Base-by-base conservation (phyloP, 2,113 vertebrate genomes). In the Sitta europaea region DNA sequence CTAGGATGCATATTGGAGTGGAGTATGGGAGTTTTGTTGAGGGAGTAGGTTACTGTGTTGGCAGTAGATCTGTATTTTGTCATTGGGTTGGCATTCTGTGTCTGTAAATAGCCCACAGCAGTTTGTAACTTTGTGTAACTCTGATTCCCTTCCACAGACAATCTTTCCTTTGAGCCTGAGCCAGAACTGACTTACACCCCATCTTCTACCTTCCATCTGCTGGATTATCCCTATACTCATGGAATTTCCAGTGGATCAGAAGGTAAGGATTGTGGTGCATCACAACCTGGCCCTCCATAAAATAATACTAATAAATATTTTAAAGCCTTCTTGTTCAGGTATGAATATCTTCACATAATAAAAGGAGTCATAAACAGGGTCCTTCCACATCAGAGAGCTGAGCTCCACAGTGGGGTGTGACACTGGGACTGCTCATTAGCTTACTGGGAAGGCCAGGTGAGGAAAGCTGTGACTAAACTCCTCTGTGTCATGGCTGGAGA, bases 131-230 rank as follows among this genome's bases (percentile, higher is more conserved):
- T 67, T n/a, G 24, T 82, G 9, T 94, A 54, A 82, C 66, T 94
- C 80, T 88, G 40, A 33, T 94, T 81, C 15, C 21, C 40, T 91
- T 83, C 42, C 51, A 51, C 59, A 98, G 98, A 91, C 71, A 97
- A 97, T 81, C 81, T 67, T 88, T 94, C 97, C 65, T 98, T 94
- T 84, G 86, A 94, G 54, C 85, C 53, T 65, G 96, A 97, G 78
- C 50, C 62, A 40, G 94, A 96, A 6, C 33, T 79, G 57, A 24
- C 11, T 18, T 27, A 89, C 50, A 74, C 10, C 38, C 22, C 55
- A 29, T 35, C 38, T 43, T 42, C 89, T 19, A 8, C 59, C 33
- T 61, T 31, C 53, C 35, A 42, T 12, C 36, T 12, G 10, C 27
- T 38, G 16, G 17, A 66, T 36, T 20, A 1, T 59, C 68, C 54